Conservation (phyloP, 2,888 invertebrate genomes). For the Anaspis maculata region DNA sequence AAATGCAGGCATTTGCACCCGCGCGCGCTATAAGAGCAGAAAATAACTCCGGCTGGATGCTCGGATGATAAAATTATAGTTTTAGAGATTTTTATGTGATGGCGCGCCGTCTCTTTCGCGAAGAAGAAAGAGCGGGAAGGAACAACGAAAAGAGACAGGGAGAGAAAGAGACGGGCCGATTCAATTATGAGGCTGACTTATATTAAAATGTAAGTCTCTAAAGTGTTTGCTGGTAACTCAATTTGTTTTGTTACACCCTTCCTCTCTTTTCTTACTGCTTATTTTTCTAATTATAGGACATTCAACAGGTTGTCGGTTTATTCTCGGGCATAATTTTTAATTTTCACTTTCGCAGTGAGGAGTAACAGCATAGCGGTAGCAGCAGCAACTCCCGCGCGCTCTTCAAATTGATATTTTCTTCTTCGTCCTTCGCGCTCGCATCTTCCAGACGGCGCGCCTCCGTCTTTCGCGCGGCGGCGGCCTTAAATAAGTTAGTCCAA, state of each 20-base stretch:
- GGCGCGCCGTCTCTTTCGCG: no score
- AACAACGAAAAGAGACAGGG: conserved; percentile 1
- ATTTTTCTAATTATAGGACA: conserved; percentile 34
- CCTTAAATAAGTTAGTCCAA: no score
- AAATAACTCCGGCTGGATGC: no score
- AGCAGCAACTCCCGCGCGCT: no score
- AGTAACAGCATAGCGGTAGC: no score
- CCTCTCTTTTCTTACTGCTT: conserved; percentile 29
- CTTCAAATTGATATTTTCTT: no score
- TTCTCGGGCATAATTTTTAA: conserved; percentile 33
- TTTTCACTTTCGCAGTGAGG: conserved; percentile 31
- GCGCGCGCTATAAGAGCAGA: no score
- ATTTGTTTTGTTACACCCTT: conserved; percentile 40
- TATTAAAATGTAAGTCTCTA: conserved; percentile 36
- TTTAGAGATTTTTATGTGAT: conserved; percentile 29
- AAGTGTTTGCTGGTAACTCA: conserved; percentile 39
- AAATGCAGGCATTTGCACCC: conserved; percentile 28
- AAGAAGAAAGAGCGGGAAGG: conserved; percentile 1
- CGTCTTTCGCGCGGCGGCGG: no score
- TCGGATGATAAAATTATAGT: conserved; percentile 28
- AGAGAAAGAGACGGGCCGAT: conserved; percentile 23
- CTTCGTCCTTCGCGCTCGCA: no score
- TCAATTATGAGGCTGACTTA: conserved; percentile 31
- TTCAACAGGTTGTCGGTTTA: conserved; percentile 33
- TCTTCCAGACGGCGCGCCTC: no score